Base-by-base conservation (phyloP, 2,888 invertebrate species). In the Reticulitermes lucifugus region DNA sequence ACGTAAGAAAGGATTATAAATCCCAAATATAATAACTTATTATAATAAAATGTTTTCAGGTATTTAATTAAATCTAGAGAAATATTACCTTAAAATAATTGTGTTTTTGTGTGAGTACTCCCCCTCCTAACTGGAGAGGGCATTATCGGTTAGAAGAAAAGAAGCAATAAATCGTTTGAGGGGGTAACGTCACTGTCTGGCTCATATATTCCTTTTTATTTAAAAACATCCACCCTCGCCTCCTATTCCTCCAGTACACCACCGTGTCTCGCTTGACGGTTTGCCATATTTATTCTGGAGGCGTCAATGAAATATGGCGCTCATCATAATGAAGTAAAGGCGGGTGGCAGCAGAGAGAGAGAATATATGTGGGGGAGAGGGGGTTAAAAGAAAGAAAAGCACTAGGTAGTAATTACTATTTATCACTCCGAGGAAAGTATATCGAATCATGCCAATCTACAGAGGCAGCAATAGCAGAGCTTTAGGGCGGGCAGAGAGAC, bases 371-470 rank as follows among this genome's bases (percentile, higher is more conserved):
- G 83, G n/a, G 77, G 86, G 79, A 60, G 85, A 79, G 80, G 71
- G 71, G 84, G 73, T 70, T 46, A 79, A 73, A 84, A 75, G 84
- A 86, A 87, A 83, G 85, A 86, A 85, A 86, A 86, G 86, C 85
- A 84, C 86, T 85, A 87, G 86, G 84, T 87, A 87, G 87, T 87
- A 87, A 87, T 87, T 87, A 87, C 87, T 87, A 87, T 87, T 87
- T 87, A 87, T 87, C 87, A 87, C 87, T 87, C 85, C 70, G 75
- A 85, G 85, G 86, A 86, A 87, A 87, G 87, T 87, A 87, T 87
- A 87, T 87, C 87, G 87, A 87, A 86, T 87, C 87, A 85, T 87
- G 87, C 87, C 87, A 87, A 87, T 87, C 87, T 87, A 83, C 86
- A 84, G 82, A 85, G 84, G 86, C 83, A 84, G 82, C 71, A 80